A percentile compares a stretch with the other conserved stretches of the same genome.
Conservation (phyloP, 2,113 vertebrate genomes). For the Trichomycterus rosablanca region DNA sequence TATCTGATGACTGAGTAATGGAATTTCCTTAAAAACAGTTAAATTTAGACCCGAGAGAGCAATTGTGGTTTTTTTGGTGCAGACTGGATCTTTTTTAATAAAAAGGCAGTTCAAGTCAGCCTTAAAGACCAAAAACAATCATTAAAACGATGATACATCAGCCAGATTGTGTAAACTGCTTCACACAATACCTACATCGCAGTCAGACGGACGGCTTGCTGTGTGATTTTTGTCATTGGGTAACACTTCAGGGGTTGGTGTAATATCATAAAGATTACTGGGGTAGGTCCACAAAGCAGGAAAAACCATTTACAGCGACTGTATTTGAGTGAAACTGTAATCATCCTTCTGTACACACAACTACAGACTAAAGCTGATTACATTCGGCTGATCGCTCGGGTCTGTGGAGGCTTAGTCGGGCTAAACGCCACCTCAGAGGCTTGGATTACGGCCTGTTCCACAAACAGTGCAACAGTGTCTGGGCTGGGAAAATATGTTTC, state of each 20-base stretch:
- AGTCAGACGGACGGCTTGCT: too few species aligned
- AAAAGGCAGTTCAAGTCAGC: too few species aligned
- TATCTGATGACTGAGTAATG: too few species aligned
- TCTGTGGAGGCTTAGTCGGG: slow-evolving; percentile 1
- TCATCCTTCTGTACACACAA: slow-evolving; percentile 32
- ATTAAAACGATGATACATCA: too few species aligned
- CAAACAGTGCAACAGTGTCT: background rate
- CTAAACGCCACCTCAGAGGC: slow-evolving; percentile 8
- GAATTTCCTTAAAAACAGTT: too few species aligned
- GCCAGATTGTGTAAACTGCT: too few species aligned
- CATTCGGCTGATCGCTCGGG: slow-evolving; percentile 10
- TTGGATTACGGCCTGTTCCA: slow-evolving; percentile 24
- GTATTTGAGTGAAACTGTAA: slow-evolving; percentile 32
- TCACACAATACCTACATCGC: too few species aligned
- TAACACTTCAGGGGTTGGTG: background rate
- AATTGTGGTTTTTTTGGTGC: too few species aligned
- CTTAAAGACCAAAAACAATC: too few species aligned
- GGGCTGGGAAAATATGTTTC: slow-evolving; percentile 27
- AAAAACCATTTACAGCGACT: slow-evolving; percentile 1
- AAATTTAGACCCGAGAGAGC: too few species aligned
- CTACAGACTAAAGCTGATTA: slow-evolving; percentile 31
- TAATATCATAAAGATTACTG: background rate
- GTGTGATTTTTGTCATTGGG: too few species aligned
- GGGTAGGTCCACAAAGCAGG: background rate
- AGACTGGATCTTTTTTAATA: too few species aligned